Conservation (phyloP, 2,888 invertebrate species). For the Lordiphosa fenestrarum region DNA sequence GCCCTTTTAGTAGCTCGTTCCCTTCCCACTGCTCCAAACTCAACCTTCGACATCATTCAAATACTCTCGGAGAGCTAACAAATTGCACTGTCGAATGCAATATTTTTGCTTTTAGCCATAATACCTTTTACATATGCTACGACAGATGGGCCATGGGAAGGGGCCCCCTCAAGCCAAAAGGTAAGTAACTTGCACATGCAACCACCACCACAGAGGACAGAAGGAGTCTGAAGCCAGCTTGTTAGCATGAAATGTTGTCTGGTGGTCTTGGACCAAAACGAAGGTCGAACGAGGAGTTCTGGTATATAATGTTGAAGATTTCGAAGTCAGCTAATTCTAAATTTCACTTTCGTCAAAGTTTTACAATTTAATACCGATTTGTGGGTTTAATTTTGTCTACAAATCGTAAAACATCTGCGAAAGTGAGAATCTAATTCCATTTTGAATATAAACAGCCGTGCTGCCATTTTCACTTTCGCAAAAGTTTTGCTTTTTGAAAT, state of each 20-base stretch:
- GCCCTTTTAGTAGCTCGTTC: background rate
- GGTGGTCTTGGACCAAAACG: constrained; percentile 24
- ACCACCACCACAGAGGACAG: constrained; percentile 23
- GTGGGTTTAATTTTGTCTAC: no score
- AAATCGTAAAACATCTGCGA: no score
- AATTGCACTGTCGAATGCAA: constrained; percentile 77
- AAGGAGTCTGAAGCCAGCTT: constrained; percentile 40
- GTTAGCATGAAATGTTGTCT: constrained; percentile 74
- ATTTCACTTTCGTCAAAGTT: no score
- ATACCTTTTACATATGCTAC: constrained; percentile 74
- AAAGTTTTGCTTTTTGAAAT: no score
- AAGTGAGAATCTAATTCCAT: no score
- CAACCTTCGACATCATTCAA: constrained; percentile 65
- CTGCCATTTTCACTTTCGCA: no score
- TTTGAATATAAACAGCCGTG: no score
- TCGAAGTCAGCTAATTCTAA: no score
- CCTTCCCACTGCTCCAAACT: background rate
- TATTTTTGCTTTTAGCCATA: constrained; percentile 75
- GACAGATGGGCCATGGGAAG: constrained; percentile 39
- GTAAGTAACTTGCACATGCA: constrained; percentile 60
- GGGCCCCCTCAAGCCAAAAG: constrained; percentile 27
- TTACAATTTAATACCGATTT: no score
- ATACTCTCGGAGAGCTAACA: constrained; percentile 58
- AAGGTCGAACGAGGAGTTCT: background rate
- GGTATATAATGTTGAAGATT: no score